Evolutionary conservation across 2,888 invertebrate genomes (phyloP).

Genomic region (Miltochrista miniata): DNA sequence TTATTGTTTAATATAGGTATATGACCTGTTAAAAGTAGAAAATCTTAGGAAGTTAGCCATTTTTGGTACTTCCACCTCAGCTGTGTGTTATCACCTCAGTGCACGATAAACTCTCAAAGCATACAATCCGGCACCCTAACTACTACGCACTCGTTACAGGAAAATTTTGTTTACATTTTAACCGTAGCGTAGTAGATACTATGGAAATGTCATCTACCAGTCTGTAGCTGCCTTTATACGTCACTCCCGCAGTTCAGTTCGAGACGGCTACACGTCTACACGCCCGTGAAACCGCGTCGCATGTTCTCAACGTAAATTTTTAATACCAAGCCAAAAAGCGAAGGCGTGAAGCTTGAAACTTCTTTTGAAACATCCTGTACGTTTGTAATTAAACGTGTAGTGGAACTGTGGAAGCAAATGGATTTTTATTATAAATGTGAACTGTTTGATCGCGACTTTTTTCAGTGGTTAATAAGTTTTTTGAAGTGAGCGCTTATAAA

Average conservation of each 20-base stretch:
- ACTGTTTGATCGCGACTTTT: constrained; percentile 38
- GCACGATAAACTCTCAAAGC: background rate
- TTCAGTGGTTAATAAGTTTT: constrained; percentile 64
- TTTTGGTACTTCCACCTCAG: too few species aligned
- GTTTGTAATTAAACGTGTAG: constrained; percentile 42
- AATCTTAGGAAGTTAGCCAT: too few species aligned
- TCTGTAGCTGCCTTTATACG: constrained; percentile 27
- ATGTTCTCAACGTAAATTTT: constrained; percentile 62
- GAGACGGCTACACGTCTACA: constrained; percentile 28
- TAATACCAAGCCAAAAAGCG: constrained; percentile 59
- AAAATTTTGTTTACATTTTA: constrained; percentile 22
- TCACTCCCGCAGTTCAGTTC: constrained; percentile 44
- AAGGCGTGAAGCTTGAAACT: constrained; percentile 46
- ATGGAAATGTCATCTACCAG: constrained; percentile 5
- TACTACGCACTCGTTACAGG: constrained; percentile 23
- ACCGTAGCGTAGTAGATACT: too few species aligned
- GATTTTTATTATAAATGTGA: constrained; percentile 35
- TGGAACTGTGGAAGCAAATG: constrained; percentile 42
- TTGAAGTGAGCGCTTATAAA: constrained; percentile 65
- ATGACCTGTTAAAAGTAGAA: too few species aligned
- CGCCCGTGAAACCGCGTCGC: constrained; percentile 28
- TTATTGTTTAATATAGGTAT: too few species aligned
- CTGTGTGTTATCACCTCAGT: background rate
- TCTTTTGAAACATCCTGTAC: constrained; percentile 36
- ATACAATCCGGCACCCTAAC: background rate